Evolutionary conservation across 2,113 vertebrate species (phyloP), one percentile per base, ranked within the genome.

Genomic region (Cricetomys ansorgei): DNA sequence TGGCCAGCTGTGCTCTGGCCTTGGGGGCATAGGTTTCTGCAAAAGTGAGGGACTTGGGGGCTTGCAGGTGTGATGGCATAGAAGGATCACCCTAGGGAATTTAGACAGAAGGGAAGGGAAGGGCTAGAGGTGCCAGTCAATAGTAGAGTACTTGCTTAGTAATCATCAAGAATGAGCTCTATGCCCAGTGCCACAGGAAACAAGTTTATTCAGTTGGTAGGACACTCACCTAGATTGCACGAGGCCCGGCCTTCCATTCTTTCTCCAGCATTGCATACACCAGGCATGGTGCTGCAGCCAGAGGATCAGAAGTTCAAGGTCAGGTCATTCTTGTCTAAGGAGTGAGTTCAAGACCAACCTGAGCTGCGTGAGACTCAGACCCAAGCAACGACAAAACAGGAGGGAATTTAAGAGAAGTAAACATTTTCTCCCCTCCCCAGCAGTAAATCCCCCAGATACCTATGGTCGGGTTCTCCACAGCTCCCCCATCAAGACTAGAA

Each of bases 381-480:
- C 15, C 86, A 89, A 73, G 43, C 21, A 43, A 72, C 83, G 37
- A 7, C 29, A 31, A 59, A 45, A 40, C 37, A 21, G 67, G 37
- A n/a, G 2, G 2, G 25, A 88, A 73, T 59, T 40, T 73, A 31
- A 73, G 25, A 59, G n/a, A 75, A 73, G 37, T 55, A 89, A 43
- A 45, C 13, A 53, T 73, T 23, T 3, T 25, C 6, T 64, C 53
- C 8, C 16, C 86, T 43, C 13, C n/a, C 0, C 17, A n/a, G 37
- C 48, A 37, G 37, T 21, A 5, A 21, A 8, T 2, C 70, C 31
- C n/a, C 5, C 21, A 13, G 77, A 34, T 10, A 67, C 84, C 37
- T 0, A 8, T 43, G 23, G 1, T 0, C 0, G 1, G 62, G 55
- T n/a, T 92, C 64, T 48, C 7, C 9, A 59, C 11, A 3, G 70